Percentiles rank a stretch among this genome's conserved stretches.
These are phyloP conservation scores for Atlantisia rogersi DNA, from an alignment of 2,113 vertebrate species.

Conservation along the genomic window DNA sequence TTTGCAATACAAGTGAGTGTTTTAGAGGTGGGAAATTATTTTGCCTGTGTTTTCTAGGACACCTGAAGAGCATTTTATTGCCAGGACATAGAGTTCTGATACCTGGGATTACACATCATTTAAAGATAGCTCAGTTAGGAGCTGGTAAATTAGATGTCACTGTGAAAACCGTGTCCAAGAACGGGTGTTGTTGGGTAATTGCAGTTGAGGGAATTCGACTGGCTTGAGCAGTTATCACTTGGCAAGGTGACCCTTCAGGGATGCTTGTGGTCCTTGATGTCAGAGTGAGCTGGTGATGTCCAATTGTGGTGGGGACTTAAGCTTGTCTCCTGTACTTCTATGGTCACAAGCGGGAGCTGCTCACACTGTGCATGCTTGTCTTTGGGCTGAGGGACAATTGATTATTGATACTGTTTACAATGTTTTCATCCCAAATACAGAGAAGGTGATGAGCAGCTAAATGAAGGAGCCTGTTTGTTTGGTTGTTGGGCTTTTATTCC, in stretches of 20 bases:
- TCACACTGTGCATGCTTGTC: accelerated
- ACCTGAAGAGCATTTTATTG: neutral
- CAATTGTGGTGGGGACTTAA: neutral
- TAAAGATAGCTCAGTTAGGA: neutral
- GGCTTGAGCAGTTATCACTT: neutral
- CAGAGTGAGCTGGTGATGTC: neutral
- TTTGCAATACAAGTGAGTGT: neutral
- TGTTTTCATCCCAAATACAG: accelerated
- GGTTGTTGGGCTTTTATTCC: neutral
- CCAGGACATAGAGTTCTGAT: accelerated
- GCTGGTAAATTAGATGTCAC: neutral
- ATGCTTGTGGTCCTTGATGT: accelerated
- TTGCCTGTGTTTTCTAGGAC: neutral
- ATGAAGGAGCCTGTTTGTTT: neutral
- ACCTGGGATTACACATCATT: neutral
- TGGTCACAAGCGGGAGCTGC: neutral
- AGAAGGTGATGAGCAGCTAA: neutral
- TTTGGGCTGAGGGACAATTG: neutral
- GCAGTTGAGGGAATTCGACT: neutral
- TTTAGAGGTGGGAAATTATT: neutral
- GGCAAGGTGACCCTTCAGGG: neutral
- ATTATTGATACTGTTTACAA: neutral
- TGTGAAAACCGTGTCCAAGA: neutral
- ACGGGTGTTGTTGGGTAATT: accelerated
- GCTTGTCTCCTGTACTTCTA: neutral